Percentiles rank a stretch among this genome's conserved stretches.
phyloP scores from a whole-genome alignment of 1,140 invertebrate genomes.

The Sinonovacula constricta region DNA sequence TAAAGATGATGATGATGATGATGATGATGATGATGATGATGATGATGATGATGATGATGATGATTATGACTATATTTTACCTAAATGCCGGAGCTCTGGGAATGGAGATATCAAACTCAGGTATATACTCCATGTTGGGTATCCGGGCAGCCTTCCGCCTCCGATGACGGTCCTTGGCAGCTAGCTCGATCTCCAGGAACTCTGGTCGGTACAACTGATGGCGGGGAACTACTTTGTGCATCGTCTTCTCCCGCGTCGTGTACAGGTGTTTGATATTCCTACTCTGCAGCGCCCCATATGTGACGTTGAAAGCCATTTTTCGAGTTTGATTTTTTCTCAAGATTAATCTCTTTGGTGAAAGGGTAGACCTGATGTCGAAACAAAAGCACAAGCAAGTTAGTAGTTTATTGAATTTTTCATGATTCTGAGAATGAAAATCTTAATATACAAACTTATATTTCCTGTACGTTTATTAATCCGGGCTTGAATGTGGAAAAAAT shows the following conservation, averaged over 20 bases:
- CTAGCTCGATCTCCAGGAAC: conserved; percentile 31
- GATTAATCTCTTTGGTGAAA: no score
- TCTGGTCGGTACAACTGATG: conserved; percentile 41
- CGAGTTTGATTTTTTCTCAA: no score
- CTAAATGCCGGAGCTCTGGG: conserved; percentile 44
- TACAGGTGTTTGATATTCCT: conserved; percentile 44
- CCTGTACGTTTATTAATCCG: no score
- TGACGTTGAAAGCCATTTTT: conserved; percentile 44
- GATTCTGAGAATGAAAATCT: no score
- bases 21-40: conserved; percentile 50
- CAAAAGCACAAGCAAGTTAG: no score
- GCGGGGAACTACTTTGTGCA: conserved; percentile 37
- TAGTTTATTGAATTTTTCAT: no score
- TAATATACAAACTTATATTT: no score
- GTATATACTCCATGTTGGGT: conserved; percentile 43
- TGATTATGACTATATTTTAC: no score
- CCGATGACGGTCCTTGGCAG: conserved; percentile 21
- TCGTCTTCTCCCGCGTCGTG: conserved; percentile 46
- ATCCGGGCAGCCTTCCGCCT: conserved; percentile 4
- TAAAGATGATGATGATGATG: conserved; percentile 83
- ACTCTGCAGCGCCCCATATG: conserved; percentile 22
- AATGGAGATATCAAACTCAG: conserved; percentile 39
- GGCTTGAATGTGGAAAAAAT: no score
- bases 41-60: conserved; percentile 33
- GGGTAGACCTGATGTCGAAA: no score